These are phyloP conservation scores for Nipponia nippon DNA, from an alignment of 2,113 vertebrate species.

Conservation along the genomic window DNA sequence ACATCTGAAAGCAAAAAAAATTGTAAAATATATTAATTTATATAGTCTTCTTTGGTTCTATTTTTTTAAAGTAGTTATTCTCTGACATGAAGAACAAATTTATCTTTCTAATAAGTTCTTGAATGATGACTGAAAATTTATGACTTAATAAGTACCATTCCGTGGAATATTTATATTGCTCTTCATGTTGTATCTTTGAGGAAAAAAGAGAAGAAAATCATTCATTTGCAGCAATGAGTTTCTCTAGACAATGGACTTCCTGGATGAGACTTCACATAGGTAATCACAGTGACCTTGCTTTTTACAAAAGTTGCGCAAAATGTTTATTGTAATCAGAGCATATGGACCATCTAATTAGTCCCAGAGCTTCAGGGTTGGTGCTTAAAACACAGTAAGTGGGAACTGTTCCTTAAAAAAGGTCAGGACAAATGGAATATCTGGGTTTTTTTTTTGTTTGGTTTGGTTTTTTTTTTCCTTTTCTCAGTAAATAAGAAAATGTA, in stretches of 20 bases:
- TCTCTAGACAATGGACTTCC: neutral
- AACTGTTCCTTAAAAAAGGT: constrained; percentile 24
- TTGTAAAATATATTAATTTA: neutral
- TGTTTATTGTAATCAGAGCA: constrained; percentile 4
- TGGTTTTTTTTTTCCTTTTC: neutral
- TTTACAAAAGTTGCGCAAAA: neutral
- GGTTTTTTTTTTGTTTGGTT: neutral
- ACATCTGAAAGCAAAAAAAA: neutral
- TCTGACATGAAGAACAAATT: neutral
- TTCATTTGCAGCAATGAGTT: neutral
- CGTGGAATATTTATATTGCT: neutral
- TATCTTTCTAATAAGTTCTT: neutral
- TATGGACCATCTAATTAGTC: constrained; percentile 32
- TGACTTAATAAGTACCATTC: neutral
- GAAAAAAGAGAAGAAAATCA: neutral
- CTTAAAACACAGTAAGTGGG: neutral
- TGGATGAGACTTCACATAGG: neutral
- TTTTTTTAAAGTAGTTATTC: neutral
- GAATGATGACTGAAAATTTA: neutral
- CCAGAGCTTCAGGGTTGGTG: neutral
- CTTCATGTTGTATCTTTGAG: neutral
- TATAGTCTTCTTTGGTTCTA: neutral
- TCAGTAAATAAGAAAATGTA: neutral
- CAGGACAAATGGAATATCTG: neutral
- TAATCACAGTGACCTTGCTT: neutral